A percentile compares a stretch with the other conserved stretches of the same genome.
Evolutionary conservation across 2,113 vertebrate species (phyloP).

Genomic region (Fregata magnificens): DNA sequence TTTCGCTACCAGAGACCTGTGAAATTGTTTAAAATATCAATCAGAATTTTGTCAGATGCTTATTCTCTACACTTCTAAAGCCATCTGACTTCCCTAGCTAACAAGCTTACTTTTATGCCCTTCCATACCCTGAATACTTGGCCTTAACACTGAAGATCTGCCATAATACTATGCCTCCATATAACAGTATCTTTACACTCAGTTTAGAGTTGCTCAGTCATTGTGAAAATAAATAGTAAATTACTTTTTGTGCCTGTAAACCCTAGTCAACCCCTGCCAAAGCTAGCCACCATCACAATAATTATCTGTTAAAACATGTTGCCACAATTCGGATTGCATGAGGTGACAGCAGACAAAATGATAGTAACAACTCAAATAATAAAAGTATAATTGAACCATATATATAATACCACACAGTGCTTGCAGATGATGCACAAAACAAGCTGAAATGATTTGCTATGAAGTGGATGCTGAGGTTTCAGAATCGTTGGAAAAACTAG

Average conservation of each 20-base stretch:
- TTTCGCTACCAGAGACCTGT: background rate
- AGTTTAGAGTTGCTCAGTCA: background rate
- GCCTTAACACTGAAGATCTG: background rate
- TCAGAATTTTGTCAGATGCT: background rate
- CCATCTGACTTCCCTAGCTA: background rate
- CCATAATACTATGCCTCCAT: background rate
- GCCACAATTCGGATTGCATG: background rate
- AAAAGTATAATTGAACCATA: background rate
- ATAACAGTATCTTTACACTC: background rate
- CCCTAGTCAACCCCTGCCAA: background rate
- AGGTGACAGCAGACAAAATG: background rate
- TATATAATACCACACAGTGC: background rate
- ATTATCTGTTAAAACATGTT: background rate
- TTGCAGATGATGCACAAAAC: background rate
- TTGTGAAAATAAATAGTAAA: background rate
- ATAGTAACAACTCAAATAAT: background rate
- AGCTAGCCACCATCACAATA: background rate
- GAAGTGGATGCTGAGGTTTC: background rate
- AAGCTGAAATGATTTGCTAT: background rate
- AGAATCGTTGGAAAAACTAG: background rate
- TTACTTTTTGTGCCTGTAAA: background rate
- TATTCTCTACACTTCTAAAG: background rate
- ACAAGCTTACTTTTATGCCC: background rate
- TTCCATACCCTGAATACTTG: background rate
- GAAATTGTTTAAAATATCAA: background rate